Evolutionary conservation across 2,888 invertebrate genomes (phyloP).

Genomic region (Tricholauxania praeusta): DNA sequence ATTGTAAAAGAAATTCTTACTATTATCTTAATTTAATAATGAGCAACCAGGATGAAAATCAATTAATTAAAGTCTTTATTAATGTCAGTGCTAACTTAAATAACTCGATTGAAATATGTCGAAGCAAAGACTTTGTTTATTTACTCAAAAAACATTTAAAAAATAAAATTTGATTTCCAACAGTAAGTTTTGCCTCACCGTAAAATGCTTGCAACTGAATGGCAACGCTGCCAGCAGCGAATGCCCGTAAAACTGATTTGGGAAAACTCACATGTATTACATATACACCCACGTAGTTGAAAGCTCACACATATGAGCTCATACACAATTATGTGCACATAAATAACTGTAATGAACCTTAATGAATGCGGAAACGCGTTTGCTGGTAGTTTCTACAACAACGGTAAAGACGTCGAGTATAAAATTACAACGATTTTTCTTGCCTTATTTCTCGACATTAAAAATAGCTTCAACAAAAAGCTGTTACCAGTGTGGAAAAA

Average conservation of each 20-base stretch:
- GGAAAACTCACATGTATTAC: background rate
- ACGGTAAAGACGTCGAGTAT: slow-evolving; percentile 8
- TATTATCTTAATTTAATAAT: too few species aligned
- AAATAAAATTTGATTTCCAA: too few species aligned
- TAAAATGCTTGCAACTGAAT: background rate
- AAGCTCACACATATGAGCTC: slow-evolving; percentile 16
- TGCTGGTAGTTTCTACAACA: background rate
- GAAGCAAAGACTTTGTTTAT: too few species aligned
- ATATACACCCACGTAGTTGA: background rate
- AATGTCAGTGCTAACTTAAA: too few species aligned
- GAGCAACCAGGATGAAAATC: too few species aligned
- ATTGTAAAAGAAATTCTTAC: too few species aligned
- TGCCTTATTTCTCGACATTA: background rate
- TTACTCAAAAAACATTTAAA: too few species aligned
- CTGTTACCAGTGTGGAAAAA: too few species aligned
- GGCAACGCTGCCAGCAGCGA: slow-evolving; percentile 2
- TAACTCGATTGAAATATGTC: too few species aligned
- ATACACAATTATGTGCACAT: slow-evolving; percentile 31
- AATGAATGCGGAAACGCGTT: slow-evolving; percentile 1
- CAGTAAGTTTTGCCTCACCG: too few species aligned
- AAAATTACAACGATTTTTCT: slow-evolving; percentile 23
- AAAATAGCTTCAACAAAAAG: too few species aligned
- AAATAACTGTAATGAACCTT: slow-evolving; percentile 21
- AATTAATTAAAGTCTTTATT: too few species aligned
- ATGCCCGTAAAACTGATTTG: background rate